Evolutionary conservation across 2,888 invertebrate genomes (phyloP).

Genomic region (Zootermopsis nevadensis): DNA sequence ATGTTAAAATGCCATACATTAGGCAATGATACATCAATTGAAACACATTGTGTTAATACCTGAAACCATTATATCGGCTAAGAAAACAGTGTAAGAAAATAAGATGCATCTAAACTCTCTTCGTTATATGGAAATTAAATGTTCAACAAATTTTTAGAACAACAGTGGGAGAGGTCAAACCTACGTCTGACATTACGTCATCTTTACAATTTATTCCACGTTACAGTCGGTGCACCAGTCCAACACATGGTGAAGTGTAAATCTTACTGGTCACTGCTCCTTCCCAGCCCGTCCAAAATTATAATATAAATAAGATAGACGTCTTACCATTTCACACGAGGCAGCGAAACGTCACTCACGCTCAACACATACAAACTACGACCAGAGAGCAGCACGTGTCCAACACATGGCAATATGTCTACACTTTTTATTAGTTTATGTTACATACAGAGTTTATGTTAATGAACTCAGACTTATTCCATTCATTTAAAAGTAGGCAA

Average conservation of each 20-base stretch:
- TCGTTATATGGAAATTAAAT: not conserved
- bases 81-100: not conserved
- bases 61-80: not conserved
- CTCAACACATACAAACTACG: slow-evolving; percentile 29
- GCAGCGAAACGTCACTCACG: slow-evolving; percentile 33
- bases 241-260: not conserved
- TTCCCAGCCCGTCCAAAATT: not conserved
- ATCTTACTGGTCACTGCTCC: not conserved
- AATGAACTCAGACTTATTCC: not conserved
- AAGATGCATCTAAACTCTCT: not conserved
- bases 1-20: not conserved
- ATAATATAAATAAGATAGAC: not conserved
- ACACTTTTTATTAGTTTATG: not conserved
- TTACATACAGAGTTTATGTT: not conserved
- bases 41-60: not conserved
- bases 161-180: slow-evolving; percentile 29
- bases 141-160: not conserved
- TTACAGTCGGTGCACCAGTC: not conserved
- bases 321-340: slow-evolving; percentile 7
- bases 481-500: not conserved
- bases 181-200: not conserved
- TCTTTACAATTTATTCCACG: not conserved
- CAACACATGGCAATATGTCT: slow-evolving; percentile 27
- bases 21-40: not conserved
- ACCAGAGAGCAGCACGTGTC: slow-evolving; percentile 42